Evolutionary conservation across 2,797 vertebrate species (phyloP).

Genomic region (Zalophus californianus): DNA sequence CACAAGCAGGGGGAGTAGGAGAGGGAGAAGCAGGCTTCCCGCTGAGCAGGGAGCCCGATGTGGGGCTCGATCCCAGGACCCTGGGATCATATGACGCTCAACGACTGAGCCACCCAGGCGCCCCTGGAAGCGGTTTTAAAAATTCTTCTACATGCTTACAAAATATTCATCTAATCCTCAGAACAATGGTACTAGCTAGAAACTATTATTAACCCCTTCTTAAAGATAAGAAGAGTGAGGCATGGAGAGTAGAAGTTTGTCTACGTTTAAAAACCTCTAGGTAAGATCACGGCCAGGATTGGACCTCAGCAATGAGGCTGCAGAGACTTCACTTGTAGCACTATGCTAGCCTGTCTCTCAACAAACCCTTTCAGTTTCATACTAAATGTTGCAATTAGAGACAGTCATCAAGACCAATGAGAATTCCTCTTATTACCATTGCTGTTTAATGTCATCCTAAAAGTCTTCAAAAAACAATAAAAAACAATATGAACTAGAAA

Average conservation of each 20-base stretch:
- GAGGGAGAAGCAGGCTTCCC: too few species aligned
- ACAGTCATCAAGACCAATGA: neutral
- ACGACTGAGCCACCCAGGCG: too few species aligned
- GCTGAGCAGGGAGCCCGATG: too few species aligned
- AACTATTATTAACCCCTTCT: neutral
- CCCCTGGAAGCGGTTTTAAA: neutral
- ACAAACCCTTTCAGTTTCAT: neutral
- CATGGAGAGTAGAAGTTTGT: neutral
- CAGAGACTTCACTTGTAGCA: neutral
- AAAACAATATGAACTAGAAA: neutral
- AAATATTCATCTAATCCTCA: neutral
- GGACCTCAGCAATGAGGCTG: neutral
- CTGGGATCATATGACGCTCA: too few species aligned
- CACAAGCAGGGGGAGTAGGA: too few species aligned
- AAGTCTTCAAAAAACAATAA: neutral
- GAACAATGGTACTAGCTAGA: neutral
- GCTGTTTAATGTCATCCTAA: neutral
- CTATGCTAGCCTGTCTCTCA: neutral
- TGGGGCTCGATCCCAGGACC: too few species aligned
- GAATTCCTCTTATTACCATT: neutral
- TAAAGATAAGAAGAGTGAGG: neutral
- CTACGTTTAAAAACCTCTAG: neutral
- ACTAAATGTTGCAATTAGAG: neutral
- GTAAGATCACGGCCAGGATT: neutral
- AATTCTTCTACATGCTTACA: neutral